phyloP scores from a whole-genome alignment of 2,113 vertebrate genomes.

The Tretioscincus oriximinensis region DNA sequence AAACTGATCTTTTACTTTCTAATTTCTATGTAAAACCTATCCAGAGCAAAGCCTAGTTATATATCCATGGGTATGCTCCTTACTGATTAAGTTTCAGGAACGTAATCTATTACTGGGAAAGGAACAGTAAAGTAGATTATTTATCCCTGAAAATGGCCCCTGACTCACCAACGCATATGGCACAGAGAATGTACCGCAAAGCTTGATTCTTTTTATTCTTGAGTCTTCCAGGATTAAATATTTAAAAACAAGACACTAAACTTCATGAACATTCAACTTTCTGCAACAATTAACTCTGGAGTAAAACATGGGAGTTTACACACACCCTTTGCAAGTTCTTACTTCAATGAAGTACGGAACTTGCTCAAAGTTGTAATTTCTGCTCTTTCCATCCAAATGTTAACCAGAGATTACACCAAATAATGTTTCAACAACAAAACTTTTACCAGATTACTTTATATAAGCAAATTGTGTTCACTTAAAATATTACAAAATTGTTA shows the following conservation, averaged over 20 bases:
- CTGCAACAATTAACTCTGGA: not conserved
- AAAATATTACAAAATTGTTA: too few relatives aligned
- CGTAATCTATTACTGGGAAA: not conserved
- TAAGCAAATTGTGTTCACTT: not conserved
- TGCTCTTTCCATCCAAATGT: not conserved
- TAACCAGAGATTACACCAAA: slow-evolving; percentile 9
- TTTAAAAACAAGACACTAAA: not conserved
- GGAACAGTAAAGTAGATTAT: not conserved
- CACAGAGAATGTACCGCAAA: not conserved
- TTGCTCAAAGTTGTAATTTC: not conserved
- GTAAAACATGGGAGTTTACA: not conserved
- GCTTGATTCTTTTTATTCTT: not conserved
- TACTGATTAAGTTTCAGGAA: not conserved
- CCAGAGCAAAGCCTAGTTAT: not conserved
- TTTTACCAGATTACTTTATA: not conserved
- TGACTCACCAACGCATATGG: not conserved
- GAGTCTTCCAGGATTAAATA: not conserved
- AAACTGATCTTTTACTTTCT: not conserved
- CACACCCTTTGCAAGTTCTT: not conserved
- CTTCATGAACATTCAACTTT: not conserved
- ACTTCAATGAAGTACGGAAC: not conserved
- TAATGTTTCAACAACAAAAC: slow-evolving; percentile 12
- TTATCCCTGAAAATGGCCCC: not conserved
- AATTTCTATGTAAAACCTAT: not conserved
- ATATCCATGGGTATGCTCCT: not conserved